Percentiles rank a stretch among this genome's conserved stretches.
Evolutionary conservation across 2,797 vertebrate genomes (phyloP).

Genomic region (Dendrocincla tyrannina): DNA sequence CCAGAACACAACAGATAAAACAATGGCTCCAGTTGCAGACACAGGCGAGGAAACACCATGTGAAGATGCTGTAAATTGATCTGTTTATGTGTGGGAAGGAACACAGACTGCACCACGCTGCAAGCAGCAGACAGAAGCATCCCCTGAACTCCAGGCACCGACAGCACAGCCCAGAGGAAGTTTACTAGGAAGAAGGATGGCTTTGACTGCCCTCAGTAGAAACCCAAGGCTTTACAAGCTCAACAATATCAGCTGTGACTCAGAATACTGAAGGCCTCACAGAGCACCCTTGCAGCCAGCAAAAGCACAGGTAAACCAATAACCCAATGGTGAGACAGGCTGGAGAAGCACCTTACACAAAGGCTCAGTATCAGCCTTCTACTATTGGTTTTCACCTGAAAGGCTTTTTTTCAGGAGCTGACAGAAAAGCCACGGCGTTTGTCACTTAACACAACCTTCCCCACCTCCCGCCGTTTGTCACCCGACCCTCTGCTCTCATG

Average conservation of each 20-base stretch:
- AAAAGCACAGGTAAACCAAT: constrained; percentile 23
- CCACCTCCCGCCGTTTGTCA: neutral
- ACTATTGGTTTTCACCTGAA: constrained; percentile 5
- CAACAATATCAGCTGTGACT: neutral
- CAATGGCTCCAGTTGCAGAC: neutral
- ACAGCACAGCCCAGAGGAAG: neutral
- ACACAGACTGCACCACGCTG: neutral
- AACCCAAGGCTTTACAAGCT: neutral
- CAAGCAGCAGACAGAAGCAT: neutral
- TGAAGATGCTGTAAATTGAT: neutral
- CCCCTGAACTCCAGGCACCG: neutral
- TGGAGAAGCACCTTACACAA: neutral
- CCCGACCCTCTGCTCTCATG: constrained; percentile 24
- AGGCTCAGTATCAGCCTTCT: neutral
- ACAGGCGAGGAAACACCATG: neutral
- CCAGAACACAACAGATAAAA: neutral
- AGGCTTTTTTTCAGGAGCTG: constrained; percentile 18
- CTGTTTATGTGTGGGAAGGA: neutral
- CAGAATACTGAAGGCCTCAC: neutral
- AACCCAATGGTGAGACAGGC: neutral
- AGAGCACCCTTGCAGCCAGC: neutral
- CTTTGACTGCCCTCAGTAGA: neutral
- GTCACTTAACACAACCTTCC: constrained; percentile 13
- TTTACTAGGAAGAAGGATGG: neutral
- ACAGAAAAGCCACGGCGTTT: constrained; percentile 2